Evolutionary conservation across 2,888 invertebrate genomes (phyloP).

Genomic region (Coecobrya sp.): DNA sequence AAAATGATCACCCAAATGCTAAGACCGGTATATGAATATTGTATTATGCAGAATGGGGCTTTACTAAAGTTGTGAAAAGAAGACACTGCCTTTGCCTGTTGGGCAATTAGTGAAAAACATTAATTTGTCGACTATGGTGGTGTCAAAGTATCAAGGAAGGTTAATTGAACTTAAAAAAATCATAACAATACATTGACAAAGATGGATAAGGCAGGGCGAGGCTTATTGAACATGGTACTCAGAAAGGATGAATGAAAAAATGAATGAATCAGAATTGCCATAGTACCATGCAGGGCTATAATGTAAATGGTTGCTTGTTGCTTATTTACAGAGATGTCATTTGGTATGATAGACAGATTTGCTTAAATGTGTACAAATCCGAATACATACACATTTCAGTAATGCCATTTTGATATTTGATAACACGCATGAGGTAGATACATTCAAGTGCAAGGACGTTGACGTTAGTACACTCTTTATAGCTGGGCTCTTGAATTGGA

Average conservation of each 20-base stretch:
- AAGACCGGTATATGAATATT: background rate
- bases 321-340: background rate
- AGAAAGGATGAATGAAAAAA: slow-evolving; percentile 39
- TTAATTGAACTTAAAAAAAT: slow-evolving; percentile 76
- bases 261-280: slow-evolving; percentile 33
- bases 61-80: too few relatives aligned
- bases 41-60: too few relatives aligned
- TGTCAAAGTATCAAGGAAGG: slow-evolving; percentile 6
- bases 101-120: slow-evolving; percentile 13
- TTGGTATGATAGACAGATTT: background rate
- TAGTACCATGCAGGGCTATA: background rate
- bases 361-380: too few relatives aligned
- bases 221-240: slow-evolving; percentile 14
- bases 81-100: too few relatives aligned
- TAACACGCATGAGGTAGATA: too few relatives aligned
- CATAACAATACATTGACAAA: slow-evolving; percentile 74
- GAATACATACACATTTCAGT: too few relatives aligned
- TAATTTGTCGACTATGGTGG: background rate
- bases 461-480: background rate
- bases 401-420: too few relatives aligned
- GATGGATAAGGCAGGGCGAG: slow-evolving; percentile 83
- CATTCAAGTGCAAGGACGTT: slow-evolving; percentile 26
- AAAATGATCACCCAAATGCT: background rate
- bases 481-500: too few relatives aligned
- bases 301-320: background rate